Evolutionary conservation across 2,797 vertebrate species (phyloP), one percentile per base, ranked within the genome.

Genomic region (Acanthopagrus latus): DNA sequence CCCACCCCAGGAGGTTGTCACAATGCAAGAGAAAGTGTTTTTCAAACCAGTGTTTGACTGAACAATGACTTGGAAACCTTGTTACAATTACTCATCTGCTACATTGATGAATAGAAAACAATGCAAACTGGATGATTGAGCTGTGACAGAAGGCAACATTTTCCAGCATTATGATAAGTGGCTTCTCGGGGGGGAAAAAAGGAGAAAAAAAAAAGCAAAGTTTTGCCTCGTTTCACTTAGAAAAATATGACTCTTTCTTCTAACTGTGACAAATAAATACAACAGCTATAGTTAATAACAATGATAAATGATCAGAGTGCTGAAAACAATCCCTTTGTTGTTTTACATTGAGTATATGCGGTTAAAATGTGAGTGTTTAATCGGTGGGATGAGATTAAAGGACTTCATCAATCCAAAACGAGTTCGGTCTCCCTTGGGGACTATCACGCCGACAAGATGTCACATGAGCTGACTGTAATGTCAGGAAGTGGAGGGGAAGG

Each of bases 1-100:
- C 25, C 25, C 80, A n/a, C 58, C 68, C 59, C 76, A 48, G 85
- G 89, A 84, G 89, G 84, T 78, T 81, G 81, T 87, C 86, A 86
- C 57, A n/a, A 87, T 65, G 74, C 41, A 44, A 33, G 74, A 60
- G 60, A 47, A 71, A 69, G 71, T 80, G 81, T 84, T 90, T 33
- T 89, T 83, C 63, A 86, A 88, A 77, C 46, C 59, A 44, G 57
- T 8, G 59, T 76, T 70, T 77, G 59, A 63, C 57, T 72, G 77
- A 88, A 88, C 83, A 89, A 91, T 80, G 82, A 80, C 80, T 82
- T 51, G 43, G 65, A 58, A 75, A 76, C 64, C 58, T 67, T 80
- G 80, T 85, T 80, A 67, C 27, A 54, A 80, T 81, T 70, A 84
- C 72, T 84, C 78, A 66, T 78, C 48, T 5, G 81, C 74, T 74